Evolutionary conservation across 2,797 vertebrate genomes (phyloP), one percentile per base, ranked within the genome.

Genomic region (Acrossocheilus wenchowensis): DNA sequence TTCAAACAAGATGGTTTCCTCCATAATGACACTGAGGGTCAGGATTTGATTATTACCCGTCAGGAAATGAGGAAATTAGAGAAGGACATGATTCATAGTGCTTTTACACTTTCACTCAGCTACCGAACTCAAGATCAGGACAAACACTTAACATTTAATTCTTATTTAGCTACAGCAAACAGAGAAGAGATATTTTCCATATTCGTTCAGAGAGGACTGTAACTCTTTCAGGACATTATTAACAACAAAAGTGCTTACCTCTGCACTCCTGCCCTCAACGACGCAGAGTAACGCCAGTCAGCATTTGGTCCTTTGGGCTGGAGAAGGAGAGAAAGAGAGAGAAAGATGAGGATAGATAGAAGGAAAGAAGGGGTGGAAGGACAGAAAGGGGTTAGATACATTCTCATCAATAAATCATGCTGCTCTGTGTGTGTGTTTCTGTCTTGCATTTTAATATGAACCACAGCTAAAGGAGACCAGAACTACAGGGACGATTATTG

Each of bases 251-350:
- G 83, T 93, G 93, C 95, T 95, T 95, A 99, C 98, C 98, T 98
- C 93, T 99, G 98, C 96, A 99, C 94, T 93, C 97, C 98, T 91
- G 97, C 96, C 95, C 97, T 97, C 92, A 99, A 95, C 90, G 98
- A 99, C 5, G 98, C 98, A 91, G 98, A 99, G 94, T 99, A 99
- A 93, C 98, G 96, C 98, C 98, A 99, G 94, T 99, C 98, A 96
- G 98, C 97, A 93, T 99, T 98, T 74, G 97, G 97, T 84, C 97
- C 98, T 94, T 98, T 98, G 77, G 98, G 97, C 98, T 99, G 95
- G 84, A 87, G 81, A 80, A 45, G 71, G 48, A 80, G 64, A 80
- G 83, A 36, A 52, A 85, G 88, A 57, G 50, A 87, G 81, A 88
- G 85, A 83, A 54, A 87, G 74, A 82, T 80, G 87, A 84, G 82